Percentiles rank a stretch among this genome's conserved stretches.
These are phyloP conservation scores for Seira ritae DNA, from an alignment of 2,888 invertebrate genomes.

Conservation along the genomic window DNA sequence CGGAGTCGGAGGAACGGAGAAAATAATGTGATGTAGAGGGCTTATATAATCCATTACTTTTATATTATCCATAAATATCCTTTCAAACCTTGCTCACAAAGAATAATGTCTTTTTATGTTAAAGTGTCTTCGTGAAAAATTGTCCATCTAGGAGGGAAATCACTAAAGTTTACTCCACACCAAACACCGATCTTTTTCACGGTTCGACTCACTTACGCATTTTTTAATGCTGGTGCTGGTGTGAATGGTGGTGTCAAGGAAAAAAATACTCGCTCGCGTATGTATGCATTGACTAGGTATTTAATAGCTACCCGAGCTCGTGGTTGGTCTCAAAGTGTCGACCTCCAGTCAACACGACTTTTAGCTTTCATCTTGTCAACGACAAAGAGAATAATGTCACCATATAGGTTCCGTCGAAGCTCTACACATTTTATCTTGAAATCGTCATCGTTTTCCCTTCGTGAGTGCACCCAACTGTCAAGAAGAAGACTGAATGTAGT, in stretches of 20 bases:
- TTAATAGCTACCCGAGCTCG: conserved; percentile 5
- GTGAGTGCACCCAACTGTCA: conserved; percentile 60
- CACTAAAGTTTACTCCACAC: neutral
- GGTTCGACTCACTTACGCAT: neutral
- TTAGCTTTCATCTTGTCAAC: neutral
- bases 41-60: conserved; percentile 23
- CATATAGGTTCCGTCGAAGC: too few species aligned
- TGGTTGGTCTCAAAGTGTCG: conserved; percentile 38
- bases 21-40: neutral
- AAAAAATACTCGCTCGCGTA: neutral
- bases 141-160: conserved; percentile 43
- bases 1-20: neutral
- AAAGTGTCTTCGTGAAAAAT: conserved; percentile 59
- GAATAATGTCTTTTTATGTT: conserved; percentile 23
- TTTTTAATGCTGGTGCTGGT: neutral
- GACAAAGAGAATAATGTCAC: too few species aligned
- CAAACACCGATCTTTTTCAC: neutral
- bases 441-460: conserved; percentile 19
- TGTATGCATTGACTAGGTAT: neutral
- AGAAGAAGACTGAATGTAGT: conserved; percentile 16
- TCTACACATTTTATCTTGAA: conserved; percentile 12
- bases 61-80: conserved; percentile 45
- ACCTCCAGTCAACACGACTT: conserved; percentile 55
- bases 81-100: neutral
- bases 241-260: neutral